Evolutionary conservation across 2,888 invertebrate genomes (phyloP), one percentile per base, ranked within the genome.

Genomic region (Dryadula phaetusa): DNA sequence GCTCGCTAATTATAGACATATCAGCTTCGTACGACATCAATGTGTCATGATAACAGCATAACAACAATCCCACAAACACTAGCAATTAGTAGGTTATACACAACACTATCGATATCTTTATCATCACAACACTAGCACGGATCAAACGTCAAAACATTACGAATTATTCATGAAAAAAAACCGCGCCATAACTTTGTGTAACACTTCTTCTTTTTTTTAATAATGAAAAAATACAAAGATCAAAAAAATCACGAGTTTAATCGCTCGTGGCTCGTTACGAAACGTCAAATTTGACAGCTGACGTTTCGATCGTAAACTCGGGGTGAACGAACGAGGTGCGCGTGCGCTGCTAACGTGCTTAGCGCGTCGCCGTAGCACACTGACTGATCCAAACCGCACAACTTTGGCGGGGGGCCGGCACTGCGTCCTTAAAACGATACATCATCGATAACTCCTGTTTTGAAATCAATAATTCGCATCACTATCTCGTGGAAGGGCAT

Each of bases 1-100:
- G 83, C 79, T 90, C 92, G 80, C 88, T 89, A 83, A 92, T 88
- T 80, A 92, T 85, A 85, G 92, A 92, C 92, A 92, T 92, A 86
- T 92, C 90, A 90, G 87, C 85, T 80, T 85, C 82, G 77, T 83
- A 81, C 77, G 90, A 88, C 88, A 92, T 91, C 84, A 87, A 84
- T 80, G 79, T 75, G 79, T 78, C 87, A 89, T 87, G 84, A 84
- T 84, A 88, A 84, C 85, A 81, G 77, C 87, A 82, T 80, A 80
- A 84, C 80, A 82, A 80, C 78, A 78, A 77, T 80, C 72, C 72
- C 74, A 76, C 75, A 77, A 77, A 79, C 77, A 79, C 79, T 75
- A 74, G 76, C 77, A 75, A 79, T 77, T 49, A 32, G 75, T 75
- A 71, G 73, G 72, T 71, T 70, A 75, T 77, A 83, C 82, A 80